Evolutionary conservation across 2,888 invertebrate genomes (phyloP), one percentile per base, ranked within the genome.

Genomic region (Drosophila paranaensis): DNA sequence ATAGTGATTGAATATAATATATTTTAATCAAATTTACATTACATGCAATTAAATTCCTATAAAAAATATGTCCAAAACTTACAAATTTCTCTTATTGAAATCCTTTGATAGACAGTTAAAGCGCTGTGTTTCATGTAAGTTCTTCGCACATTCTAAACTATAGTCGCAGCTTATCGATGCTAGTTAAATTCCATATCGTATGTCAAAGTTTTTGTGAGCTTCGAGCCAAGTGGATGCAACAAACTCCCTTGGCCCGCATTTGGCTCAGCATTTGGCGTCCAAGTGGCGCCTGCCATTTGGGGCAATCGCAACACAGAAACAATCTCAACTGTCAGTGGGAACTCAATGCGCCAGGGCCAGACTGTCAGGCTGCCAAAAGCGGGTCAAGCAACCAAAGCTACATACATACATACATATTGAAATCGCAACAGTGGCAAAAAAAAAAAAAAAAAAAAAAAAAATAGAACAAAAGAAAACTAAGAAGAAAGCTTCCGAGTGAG

Each of bases 331-430:
- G 74, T 72, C 73, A 78, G 71, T 53, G 76, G 72, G 53, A 71
- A 60, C 70, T 85, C 68, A 78, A 79, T 73, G 85, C 60, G 45
- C 75, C 72, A 76, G 77, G 51, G 60, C 72, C 74, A 87, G 87
- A 84, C 84, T 85, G 84, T 87, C 84, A 87, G 85, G 80, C 87
- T 82, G 85, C 87, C 85, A 85, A 82, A 77, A 78, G 77, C 62
- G 73, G 84, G 77, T 79, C 77, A 82, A 66, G 67, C 71, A 78
- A 62, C 71, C 64, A 68, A 74, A 77, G 48, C 61, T 57, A 43
- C 62, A 64, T 56, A 66, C 66, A 64, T 56, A 66, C 66, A 77
- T 63, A 66, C 66, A 77, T 65, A 79, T 72, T 57, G 74, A 79
- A 79, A 77, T 76, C 71, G 76, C 48, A 67, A 58, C 65, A 71